Evolutionary conservation across 2,797 vertebrate genomes (phyloP), one percentile per base, ranked within the genome.

Genomic region (Oryzias dopingdopingensis): DNA sequence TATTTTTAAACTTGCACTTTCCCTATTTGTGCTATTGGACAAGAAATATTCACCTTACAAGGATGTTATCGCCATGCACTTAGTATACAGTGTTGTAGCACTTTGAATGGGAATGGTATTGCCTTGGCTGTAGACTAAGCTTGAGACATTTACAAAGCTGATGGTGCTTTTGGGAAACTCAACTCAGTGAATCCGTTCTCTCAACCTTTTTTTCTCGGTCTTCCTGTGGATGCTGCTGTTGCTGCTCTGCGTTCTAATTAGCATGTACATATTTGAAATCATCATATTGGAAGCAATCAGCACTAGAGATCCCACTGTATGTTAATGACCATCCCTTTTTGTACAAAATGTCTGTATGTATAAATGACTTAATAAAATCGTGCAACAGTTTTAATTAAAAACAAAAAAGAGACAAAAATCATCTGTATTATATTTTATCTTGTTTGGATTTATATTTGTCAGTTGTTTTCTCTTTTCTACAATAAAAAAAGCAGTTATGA

Each of bases 191-290:
- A 65, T 50, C 67, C 74, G 75, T 75, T 66, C 46, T 53, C 70
- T 81, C 65, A 12, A 37, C 32, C 12, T 37, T 37, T 69, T 53
- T 60, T 73, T 59, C 76, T 80, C 46, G 68, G 65, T 79, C 76
- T 84, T 82, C 85, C 83, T 88, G 86, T 89, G 88, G 87, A 87
- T 85, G 87, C 92, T 90, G 81, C 83, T 92, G 88, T 91, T 91
- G 84, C 85, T 92, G 85, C 90, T 93, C 83, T 80, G 84, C 81
- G 89, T 86, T 81, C 78, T 80, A 84, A 83, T 81, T 89, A 90
- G 91, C 89, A 48, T 98, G 96, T 97, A 96, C 89, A 98, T 97
- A 96, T 70, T 93, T 93, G 96, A 95, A 94, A 94, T 92, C 93
- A 92, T 89, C 89, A 71, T 92, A 91, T 79, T 88, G 89, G 94